Percentiles rank a stretch among this genome's conserved stretches.
phyloP scores from a whole-genome alignment of 2,888 invertebrate genomes.

The Opisthograptis luteolata region DNA sequence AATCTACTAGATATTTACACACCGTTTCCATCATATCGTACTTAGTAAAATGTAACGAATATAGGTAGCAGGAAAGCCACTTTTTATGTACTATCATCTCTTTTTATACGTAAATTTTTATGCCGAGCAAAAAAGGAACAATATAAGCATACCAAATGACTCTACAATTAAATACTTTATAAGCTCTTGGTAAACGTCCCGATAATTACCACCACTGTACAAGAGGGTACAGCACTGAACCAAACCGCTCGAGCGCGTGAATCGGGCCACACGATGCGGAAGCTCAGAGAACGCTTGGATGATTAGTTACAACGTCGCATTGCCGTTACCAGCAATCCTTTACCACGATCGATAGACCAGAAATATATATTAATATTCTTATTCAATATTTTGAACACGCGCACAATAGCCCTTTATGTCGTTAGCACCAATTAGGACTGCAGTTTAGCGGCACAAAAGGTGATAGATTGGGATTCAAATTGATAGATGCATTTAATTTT shows the following conservation, averaged over 20 bases:
- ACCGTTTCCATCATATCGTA: no score
- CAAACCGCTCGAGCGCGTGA: constrained; percentile 26
- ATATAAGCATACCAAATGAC: no score
- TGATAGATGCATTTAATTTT: not conserved
- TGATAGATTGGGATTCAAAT: not conserved
- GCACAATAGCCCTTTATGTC: constrained; percentile 54
- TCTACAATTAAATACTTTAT: no score
- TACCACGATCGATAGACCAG: constrained; percentile 71
- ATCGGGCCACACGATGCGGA: constrained; percentile 55
- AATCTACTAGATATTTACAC: no score
- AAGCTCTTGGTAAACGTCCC: no score
- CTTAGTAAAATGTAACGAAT: no score
- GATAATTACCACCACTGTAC: no score
- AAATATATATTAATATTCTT: constrained; percentile 72
- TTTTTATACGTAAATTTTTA: no score
- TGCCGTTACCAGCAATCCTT: constrained; percentile 75
- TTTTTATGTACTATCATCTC: no score
- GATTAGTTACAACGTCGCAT: constrained; percentile 60
- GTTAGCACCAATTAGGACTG: constrained; percentile 45
- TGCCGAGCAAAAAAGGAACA: no score
- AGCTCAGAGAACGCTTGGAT: constrained; percentile 59
- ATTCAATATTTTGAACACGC: constrained; percentile 72
- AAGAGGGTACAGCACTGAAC: not conserved
- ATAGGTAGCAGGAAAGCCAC: no score
- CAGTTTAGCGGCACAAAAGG: constrained; percentile 14